Percentiles rank a stretch among this genome's conserved stretches.
Evolutionary conservation across 92 coral and sea anemone genomes (phyloP).

Genomic region (Heliopora coerulea): DNA sequence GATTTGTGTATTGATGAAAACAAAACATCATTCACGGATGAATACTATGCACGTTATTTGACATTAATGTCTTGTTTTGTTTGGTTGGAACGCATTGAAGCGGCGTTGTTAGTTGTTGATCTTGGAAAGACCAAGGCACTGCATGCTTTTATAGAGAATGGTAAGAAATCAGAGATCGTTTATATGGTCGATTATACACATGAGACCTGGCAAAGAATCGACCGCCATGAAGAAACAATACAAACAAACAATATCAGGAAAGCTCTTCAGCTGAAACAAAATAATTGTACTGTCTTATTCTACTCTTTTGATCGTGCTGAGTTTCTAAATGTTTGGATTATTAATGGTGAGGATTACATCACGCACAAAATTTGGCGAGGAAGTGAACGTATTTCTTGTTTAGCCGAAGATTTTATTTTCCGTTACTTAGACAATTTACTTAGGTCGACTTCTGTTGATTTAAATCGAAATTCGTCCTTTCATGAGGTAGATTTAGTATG

Average conservation of each 20-base stretch:
- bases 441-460: neutral
- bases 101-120: slow-evolving; percentile 44
- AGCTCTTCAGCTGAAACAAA: neutral
- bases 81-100: slow-evolving; percentile 16
- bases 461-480: neutral
- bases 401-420: neutral
- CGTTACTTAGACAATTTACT: neutral
- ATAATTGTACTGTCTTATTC: neutral
- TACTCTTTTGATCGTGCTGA: neutral
- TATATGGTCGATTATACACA: neutral
- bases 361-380: neutral
- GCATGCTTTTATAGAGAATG: slow-evolving; percentile 20
- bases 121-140: slow-evolving; percentile 48
- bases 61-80: neutral
- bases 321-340: slow-evolving; percentile 10
- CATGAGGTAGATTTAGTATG: neutral
- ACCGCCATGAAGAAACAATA: neutral
- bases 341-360: neutral
- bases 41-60: neutral
- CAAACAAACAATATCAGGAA: neutral
- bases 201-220: neutral
- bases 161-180: neutral
- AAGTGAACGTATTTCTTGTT: neutral
- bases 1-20: slow-evolving; percentile 2
- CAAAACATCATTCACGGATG: neutral